These are phyloP conservation scores for Aspiorhynchus laticeps DNA, from an alignment of 2,113 vertebrate species.

Conservation along the genomic window DNA sequence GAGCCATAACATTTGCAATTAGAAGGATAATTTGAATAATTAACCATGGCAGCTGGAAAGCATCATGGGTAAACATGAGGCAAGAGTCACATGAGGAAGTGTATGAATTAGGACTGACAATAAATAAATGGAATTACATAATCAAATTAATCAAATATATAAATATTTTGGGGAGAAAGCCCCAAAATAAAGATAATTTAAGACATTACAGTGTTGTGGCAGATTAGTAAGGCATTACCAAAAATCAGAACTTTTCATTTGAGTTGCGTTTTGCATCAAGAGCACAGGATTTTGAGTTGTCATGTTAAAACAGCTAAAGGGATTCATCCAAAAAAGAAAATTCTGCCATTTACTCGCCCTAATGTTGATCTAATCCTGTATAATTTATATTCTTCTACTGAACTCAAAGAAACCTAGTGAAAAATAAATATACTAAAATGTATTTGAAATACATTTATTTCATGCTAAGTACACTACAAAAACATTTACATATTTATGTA, in stretches of 20 bases:
- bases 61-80: conserved; percentile 1
- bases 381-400: not conserved
- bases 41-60: not conserved
- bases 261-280: not conserved
- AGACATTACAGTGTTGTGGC: not conserved
- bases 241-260: not conserved
- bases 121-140: not conserved
- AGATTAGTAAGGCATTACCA: not conserved
- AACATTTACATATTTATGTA: too few species aligned
- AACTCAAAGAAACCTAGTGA: too few species aligned
- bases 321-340: not conserved
- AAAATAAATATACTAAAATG: too few species aligned
- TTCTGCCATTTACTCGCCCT: not conserved
- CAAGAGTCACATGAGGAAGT: not conserved
- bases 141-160: not conserved
- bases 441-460: too few species aligned
- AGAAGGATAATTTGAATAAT: conserved; percentile 18
- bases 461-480: too few species aligned
- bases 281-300: not conserved
- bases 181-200: not conserved
- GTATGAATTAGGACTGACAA: not conserved
- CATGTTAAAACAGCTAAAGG: not conserved
- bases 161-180: not conserved
- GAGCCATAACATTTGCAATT: conserved; percentile 18
- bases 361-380: not conserved